phyloP scores from a whole-genome alignment of 1,140 invertebrate genomes.

The Pseudomyrmex pallidus region DNA sequence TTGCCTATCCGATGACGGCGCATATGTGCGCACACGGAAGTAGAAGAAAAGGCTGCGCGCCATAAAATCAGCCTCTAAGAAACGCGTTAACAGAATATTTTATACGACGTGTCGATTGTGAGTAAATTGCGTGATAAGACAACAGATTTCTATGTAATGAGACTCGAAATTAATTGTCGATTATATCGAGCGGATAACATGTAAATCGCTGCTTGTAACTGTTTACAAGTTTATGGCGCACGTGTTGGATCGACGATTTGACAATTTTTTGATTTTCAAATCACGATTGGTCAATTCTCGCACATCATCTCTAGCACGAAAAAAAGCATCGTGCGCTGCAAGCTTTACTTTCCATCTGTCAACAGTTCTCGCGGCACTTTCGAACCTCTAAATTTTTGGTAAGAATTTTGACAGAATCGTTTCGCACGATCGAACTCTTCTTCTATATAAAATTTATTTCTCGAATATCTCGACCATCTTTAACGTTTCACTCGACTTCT shows the following conservation, averaged over 20 bases:
- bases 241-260: too few species aligned
- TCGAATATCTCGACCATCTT: neutral
- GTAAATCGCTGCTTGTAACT: too few species aligned
- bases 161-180: too few species aligned
- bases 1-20: constrained; percentile 39
- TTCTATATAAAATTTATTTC: too few species aligned
- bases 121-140: constrained; percentile 7
- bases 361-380: constrained; percentile 11
- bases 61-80: constrained; percentile 22
- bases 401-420: neutral
- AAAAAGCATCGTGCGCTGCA: constrained; percentile 1
- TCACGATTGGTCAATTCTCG: constrained; percentile 21
- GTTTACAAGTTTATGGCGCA: too few species aligned
- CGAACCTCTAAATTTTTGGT: constrained; percentile 52
- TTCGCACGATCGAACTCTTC: neutral
- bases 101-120: constrained; percentile 9
- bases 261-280: neutral
- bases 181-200: too few species aligned
- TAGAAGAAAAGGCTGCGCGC: constrained; percentile 1
- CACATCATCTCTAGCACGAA: neutral
- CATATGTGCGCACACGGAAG: constrained; percentile 56
- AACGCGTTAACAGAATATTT: neutral
- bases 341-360: constrained; percentile 44
- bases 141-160: too few species aligned
- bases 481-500: neutral